These are phyloP conservation scores for Oreochromis tanganicae DNA, from an alignment of 2,113 vertebrate species.

Conservation along the genomic window DNA sequence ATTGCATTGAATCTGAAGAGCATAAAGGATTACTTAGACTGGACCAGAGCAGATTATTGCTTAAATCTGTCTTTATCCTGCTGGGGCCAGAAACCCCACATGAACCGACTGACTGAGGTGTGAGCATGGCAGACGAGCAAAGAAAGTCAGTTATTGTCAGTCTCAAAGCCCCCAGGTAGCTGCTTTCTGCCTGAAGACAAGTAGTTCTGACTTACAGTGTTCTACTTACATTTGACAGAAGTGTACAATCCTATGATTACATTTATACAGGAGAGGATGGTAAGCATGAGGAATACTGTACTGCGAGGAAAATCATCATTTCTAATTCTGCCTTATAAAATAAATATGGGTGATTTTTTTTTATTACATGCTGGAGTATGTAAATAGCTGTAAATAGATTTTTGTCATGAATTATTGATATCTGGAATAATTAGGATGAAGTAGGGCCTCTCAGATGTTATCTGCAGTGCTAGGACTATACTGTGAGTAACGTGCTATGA, in stretches of 20 bases:
- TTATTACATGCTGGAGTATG: background rate
- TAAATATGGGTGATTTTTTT: background rate
- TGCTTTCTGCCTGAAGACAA: background rate
- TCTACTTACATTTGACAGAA: background rate
- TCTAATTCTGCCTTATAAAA: background rate
- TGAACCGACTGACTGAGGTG: background rate
- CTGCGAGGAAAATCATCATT: background rate
- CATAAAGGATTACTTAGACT: background rate
- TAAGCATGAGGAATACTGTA: background rate
- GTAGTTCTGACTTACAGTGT: background rate
- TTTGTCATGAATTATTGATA: conserved; percentile 18
- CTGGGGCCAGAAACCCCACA: background rate
- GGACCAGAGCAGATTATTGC: background rate
- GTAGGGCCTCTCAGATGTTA: background rate
- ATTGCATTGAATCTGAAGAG: background rate
- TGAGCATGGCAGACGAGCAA: background rate
- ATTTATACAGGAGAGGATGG: background rate
- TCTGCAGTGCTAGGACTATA: background rate
- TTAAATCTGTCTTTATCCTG: conserved; percentile 24
- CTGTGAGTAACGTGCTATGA: conserved; percentile 3
- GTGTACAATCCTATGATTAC: background rate
- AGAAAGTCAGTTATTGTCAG: background rate
- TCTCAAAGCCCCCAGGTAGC: background rate
- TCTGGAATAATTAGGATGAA: background rate
- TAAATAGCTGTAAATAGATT: background rate